phyloP scores from a whole-genome alignment of 2,888 invertebrate species.

The Pristionchus arcanus region DNA sequence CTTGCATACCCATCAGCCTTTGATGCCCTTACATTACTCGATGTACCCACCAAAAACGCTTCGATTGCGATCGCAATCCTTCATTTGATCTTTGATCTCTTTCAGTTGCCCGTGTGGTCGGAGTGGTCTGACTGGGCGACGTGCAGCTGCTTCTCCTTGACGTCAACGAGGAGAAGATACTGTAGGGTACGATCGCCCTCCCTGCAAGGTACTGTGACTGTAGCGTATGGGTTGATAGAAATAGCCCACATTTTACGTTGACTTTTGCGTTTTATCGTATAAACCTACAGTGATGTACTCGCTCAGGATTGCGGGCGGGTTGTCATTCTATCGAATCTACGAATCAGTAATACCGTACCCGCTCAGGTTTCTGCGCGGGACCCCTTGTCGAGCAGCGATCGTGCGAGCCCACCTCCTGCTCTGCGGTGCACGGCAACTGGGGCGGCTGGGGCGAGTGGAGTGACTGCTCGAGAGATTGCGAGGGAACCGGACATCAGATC shows the following conservation, averaged over 20 bases:
- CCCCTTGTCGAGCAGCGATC: conserved; percentile 56
- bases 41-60: not conserved
- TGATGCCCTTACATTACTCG: not conserved
- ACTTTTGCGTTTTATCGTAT: too few relatives aligned
- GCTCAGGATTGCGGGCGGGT: too few relatives aligned
- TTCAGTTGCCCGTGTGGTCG: conserved; percentile 70
- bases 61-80: too few relatives aligned
- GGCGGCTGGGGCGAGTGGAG: conserved; percentile 60
- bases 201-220: conserved; percentile 47
- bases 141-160: conserved; percentile 77
- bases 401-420: conserved; percentile 58
- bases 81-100: conserved; percentile 27
- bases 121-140: conserved; percentile 76
- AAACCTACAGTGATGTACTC: too few relatives aligned
- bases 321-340: too few relatives aligned
- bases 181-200: conserved; percentile 63
- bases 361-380: conserved; percentile 60
- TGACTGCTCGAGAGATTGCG: conserved; percentile 55
- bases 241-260: too few relatives aligned
- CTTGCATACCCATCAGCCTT: not conserved
- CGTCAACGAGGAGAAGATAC: conserved; percentile 75
- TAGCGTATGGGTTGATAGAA: not conserved
- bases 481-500: conserved; percentile 75
- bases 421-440: conserved; percentile 57
- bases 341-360: not conserved